Evolutionary conservation across 2,113 vertebrate genomes (phyloP), one percentile per base, ranked within the genome.

Genomic region (Pleuronectes platessa): DNA sequence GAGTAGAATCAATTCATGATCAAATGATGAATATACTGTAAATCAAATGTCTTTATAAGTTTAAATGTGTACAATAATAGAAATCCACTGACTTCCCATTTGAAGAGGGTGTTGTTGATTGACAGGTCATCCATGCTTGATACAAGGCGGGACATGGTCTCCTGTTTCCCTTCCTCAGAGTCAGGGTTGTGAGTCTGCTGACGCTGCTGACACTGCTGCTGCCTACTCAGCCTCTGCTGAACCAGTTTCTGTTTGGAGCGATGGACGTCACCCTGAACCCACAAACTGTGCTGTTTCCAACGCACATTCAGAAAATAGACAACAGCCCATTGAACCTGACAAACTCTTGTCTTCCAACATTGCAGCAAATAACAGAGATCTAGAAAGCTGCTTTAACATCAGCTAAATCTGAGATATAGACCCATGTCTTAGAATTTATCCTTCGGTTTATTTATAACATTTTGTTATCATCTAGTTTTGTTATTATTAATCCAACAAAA

Each of bases 221-320:
- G 74, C 1, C 69, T 83, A 8, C 71, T 71, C 65, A 81, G 81
- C 13, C 88, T 85, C 68, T 85, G 87, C 53, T 89, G 86, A 2
- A 76, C 64, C 42, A 90, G 92, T 80, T 95, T 96, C 89, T 94
- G 94, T 88, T 96, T 95, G 59, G 95, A 95, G 76, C 86, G 93
- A 63, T 94, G 93, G 77, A 96, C 88, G 60, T 97, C 96, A 55
- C 97, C 96, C 88, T 98, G 95, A 51, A 94, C 86, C 97, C 97
- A 98, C 68, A 98, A 72, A 42, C 94, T 92, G 27, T 94, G 76
- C 84, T 97, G 96, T 51, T 96, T 98, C 89, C 97, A 98, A 35
- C 24, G 79, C 58, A 67, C 54, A 71, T 11, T 64, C 60, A 62
- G 12, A 54, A 40, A 5, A 53, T 4, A 53, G 17, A 53, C 49